Conservation (phyloP, 2,797 vertebrate genomes). For the Fistularia commersonii region DNA sequence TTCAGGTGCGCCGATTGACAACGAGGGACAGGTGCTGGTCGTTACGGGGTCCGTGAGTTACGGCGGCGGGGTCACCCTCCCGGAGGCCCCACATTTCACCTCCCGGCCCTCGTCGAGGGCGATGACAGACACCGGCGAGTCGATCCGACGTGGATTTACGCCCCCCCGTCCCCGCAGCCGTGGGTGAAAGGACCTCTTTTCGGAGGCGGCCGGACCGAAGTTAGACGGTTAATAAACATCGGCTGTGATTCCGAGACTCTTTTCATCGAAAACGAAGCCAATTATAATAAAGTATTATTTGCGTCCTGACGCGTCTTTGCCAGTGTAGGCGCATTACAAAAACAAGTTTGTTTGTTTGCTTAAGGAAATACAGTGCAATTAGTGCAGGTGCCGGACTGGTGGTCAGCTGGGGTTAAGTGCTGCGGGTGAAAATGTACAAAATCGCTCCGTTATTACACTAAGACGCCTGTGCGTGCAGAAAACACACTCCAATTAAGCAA, state of each 20-base stretch:
- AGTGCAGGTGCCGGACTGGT: no score
- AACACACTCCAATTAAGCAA: conserved; percentile 64
- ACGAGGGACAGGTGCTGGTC: no score
- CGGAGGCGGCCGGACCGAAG: conserved; percentile 34
- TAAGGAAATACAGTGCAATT: no score
- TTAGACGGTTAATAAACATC: conserved; percentile 37
- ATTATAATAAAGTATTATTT: no score
- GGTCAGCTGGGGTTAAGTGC: no score
- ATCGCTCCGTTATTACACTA: conserved; percentile 35
- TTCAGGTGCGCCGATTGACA: no score
- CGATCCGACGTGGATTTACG: conserved; percentile 61
- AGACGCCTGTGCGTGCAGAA: conserved; percentile 46
- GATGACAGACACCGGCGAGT: conserved; percentile 41
- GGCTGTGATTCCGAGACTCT: conserved; percentile 25
- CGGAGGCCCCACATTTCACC: conserved; percentile 65
- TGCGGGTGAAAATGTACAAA: not conserved
- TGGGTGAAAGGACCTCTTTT: conserved; percentile 63
- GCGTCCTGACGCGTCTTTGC: no score
- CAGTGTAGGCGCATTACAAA: no score
- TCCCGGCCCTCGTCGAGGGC: conserved; percentile 32
- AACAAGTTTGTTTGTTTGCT: no score
- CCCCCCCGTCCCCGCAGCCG: conserved; percentile 51
- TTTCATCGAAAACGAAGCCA: conserved; percentile 14
- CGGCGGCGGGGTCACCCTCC: no score
- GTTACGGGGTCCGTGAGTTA: no score